These are phyloP conservation scores for Coenonympha glycerion DNA, from an alignment of 2,888 invertebrate genomes.

Conservation along the genomic window DNA sequence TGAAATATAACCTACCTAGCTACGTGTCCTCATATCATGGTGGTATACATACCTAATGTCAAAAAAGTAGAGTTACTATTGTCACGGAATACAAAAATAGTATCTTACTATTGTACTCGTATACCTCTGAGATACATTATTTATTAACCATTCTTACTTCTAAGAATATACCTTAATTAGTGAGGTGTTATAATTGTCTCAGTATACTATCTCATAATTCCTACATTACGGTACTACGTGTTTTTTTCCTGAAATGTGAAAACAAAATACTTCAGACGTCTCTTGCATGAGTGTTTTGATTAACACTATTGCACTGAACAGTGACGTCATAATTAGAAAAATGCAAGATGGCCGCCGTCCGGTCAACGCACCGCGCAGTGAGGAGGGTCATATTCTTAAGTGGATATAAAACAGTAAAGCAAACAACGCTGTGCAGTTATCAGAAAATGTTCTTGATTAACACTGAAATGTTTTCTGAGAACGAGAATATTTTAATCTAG, in stretches of 20 bases:
- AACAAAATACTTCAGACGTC: neutral
- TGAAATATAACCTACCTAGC: too few species aligned
- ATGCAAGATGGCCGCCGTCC: constrained; percentile 52
- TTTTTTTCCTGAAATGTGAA: neutral
- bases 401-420: constrained; percentile 25
- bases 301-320: constrained; percentile 7
- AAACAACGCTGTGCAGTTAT: constrained; percentile 12
- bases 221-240: too few species aligned
- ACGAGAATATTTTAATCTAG: neutral
- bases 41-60: too few species aligned
- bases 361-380: constrained; percentile 33
- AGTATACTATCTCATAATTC: too few species aligned
- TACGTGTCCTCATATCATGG: too few species aligned
- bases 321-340: constrained; percentile 26
- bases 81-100: too few species aligned
- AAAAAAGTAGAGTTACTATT: too few species aligned
- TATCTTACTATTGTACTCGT: too few species aligned
- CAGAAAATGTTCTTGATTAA: constrained; percentile 12
- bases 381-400: constrained; percentile 32
- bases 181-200: too few species aligned
- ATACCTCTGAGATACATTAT: too few species aligned
- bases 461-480: constrained; percentile 1
- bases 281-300: constrained; percentile 4
- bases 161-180: too few species aligned
- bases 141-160: too few species aligned